These are phyloP conservation scores for Aphyosemion australe DNA, from an alignment of 2,113 vertebrate species.

Conservation along the genomic window DNA sequence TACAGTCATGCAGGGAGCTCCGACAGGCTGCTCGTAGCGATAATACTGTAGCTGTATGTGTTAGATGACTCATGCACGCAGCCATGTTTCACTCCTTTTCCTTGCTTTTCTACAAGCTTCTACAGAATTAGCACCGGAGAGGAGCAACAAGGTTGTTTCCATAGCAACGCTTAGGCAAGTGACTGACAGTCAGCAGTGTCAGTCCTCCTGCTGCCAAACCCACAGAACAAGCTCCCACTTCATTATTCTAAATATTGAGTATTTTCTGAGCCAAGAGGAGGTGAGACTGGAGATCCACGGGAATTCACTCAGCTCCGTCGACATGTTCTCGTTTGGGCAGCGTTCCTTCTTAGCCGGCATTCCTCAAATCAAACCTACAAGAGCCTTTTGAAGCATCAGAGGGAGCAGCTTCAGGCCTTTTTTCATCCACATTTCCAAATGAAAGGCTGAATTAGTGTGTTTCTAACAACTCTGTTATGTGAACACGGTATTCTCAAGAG, in stretches of 20 bases:
- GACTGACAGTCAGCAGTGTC: slow-evolving; percentile 60
- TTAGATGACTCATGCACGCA: slow-evolving; percentile 66
- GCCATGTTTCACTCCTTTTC: slow-evolving; percentile 40
- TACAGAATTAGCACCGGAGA: slow-evolving; percentile 53
- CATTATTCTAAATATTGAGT: slow-evolving; percentile 55
- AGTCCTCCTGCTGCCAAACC: slow-evolving; percentile 45
- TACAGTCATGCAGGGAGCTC: slow-evolving; percentile 41
- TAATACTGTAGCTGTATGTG: slow-evolving; percentile 43
- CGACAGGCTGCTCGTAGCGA: slow-evolving; percentile 45
- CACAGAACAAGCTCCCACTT: slow-evolving; percentile 42
- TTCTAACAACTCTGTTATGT: slow-evolving; percentile 42
- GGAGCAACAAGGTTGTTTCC: slow-evolving; percentile 72
- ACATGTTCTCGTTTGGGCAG: slow-evolving; percentile 14
- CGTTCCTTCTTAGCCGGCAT: slow-evolving; percentile 15
- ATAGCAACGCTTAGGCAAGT: slow-evolving; percentile 58
- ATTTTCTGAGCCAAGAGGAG: slow-evolving; percentile 39
- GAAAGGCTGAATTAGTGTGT: slow-evolving; percentile 25
- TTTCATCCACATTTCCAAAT: slow-evolving; percentile 15
- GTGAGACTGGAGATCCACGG: slow-evolving; percentile 42
- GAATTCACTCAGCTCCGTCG: slow-evolving; percentile 22
- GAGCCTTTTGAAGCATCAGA: slow-evolving; percentile 16
- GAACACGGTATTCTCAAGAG: slow-evolving; percentile 53
- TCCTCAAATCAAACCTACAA: slow-evolving; percentile 37
- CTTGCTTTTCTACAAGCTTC: slow-evolving; percentile 42
- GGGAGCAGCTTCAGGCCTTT: slow-evolving; percentile 25